Conservation (phyloP, 2,888 invertebrate species). For the Lobophora halterata region DNA sequence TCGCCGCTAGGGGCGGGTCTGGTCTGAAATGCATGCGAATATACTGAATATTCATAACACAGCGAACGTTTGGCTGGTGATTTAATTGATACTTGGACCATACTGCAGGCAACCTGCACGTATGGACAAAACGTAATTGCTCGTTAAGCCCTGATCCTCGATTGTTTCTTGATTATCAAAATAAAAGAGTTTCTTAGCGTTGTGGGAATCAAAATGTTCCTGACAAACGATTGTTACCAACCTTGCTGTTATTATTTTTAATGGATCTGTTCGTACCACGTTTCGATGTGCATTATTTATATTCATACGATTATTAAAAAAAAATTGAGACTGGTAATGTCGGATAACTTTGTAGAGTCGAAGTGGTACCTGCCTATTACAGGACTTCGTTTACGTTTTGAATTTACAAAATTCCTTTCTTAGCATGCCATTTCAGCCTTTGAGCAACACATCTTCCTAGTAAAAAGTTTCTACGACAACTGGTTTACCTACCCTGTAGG, state of each 20-base stretch:
- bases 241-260: slow-evolving; percentile 27
- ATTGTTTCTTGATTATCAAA: slow-evolving; percentile 74
- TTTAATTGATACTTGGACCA: slow-evolving; percentile 67
- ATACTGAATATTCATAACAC: slow-evolving; percentile 75
- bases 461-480: too few species aligned
- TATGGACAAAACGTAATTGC: slow-evolving; percentile 73
- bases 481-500: too few species aligned
- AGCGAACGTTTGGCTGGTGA: slow-evolving; percentile 51
- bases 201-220: slow-evolving; percentile 48
- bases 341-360: slow-evolving; percentile 24
- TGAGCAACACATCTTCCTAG: too few species aligned
- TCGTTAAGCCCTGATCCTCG: slow-evolving; percentile 70
- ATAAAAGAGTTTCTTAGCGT: slow-evolving; percentile 52
- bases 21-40: slow-evolving; percentile 57
- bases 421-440: too few species aligned
- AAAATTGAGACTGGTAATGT: slow-evolving; percentile 13
- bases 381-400: too few species aligned
- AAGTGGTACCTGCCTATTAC: background rate
- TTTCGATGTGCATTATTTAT: slow-evolving; percentile 16
- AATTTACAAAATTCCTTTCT: too few species aligned
- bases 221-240: slow-evolving; percentile 44
- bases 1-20: slow-evolving; percentile 46
- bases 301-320: slow-evolving; percentile 11
- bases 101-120: slow-evolving; percentile 48
- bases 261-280: slow-evolving; percentile 27